phyloP scores from a whole-genome alignment of 2,113 vertebrate species.

The Clarias macrocephalus region DNA sequence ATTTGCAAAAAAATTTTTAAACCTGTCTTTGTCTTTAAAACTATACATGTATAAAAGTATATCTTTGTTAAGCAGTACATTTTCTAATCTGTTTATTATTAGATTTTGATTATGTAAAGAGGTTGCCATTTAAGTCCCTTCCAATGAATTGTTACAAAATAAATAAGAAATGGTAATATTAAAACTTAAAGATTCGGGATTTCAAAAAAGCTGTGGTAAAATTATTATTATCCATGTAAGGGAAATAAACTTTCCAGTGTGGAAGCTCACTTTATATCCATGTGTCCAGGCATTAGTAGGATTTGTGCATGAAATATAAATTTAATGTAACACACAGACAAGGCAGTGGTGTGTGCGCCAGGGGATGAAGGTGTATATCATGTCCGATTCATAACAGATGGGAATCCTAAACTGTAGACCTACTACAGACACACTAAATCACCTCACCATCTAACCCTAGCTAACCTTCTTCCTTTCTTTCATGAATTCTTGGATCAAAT shows the following conservation, averaged over 20 bases:
- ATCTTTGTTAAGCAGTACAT: background rate
- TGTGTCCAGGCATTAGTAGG: slow-evolving; percentile 5
- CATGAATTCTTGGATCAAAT: background rate
- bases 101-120: background rate
- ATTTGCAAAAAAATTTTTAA: background rate
- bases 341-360: slow-evolving; percentile 7
- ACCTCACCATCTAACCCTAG: slow-evolving; percentile 15
- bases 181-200: background rate
- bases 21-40: too few relatives aligned
- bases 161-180: background rate
- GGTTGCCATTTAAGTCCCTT: background rate
- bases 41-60: too few relatives aligned
- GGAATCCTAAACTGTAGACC: slow-evolving; percentile 16
- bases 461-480: slow-evolving; percentile 17
- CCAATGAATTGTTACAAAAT: background rate
- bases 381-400: slow-evolving; percentile 10
- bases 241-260: background rate
- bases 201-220: background rate
- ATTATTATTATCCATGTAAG: background rate
- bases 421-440: slow-evolving; percentile 32
- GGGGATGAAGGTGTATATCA: slow-evolving; percentile 12
- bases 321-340: slow-evolving; percentile 29
- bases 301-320: slow-evolving; percentile 35
- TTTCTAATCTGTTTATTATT: background rate
- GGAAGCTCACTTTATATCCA: background rate